Evolutionary conservation across 2,888 invertebrate species (phyloP), one percentile per base, ranked within the genome.

Genomic region (Ephialtes manifestator): DNA sequence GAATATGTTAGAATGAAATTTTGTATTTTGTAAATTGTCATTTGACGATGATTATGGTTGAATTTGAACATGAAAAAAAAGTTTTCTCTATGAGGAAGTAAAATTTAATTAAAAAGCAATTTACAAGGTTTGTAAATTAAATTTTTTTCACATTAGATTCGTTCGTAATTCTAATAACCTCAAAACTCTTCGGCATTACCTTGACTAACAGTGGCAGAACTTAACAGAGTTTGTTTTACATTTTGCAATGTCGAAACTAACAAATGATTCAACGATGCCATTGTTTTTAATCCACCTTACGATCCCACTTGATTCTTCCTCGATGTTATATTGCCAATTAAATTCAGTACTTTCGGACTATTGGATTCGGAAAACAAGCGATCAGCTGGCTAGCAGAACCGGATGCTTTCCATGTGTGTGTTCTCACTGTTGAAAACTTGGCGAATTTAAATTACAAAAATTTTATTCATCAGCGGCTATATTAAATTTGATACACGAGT

Each of bases 261-360:
- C n/a, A 83, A 48, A 43, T 83, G 71, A 24, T 68, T 80, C 7
- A 86, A 31, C 60, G 68, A 55, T 46, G 86, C 76, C 87, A 87
- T 87, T 58, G 8, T 86, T 53, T 18, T 20, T 63, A 39, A 46
- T 58, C 13, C 13, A 1, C n/a, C 60, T 28, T 13, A 31, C 74
- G 60, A 31, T 20, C 20, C 0, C 8, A 24, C 15, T n/a, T 31
- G 4, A 15, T 4, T 60, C 15, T n/a, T 28, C 46, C 11, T 13
- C 20, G 43, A 31, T 53, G 4, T 70, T n/a, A n/a, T 70, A 55
- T 55, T 43, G 15, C 8, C 43, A 55, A 39, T 72, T 15, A 15
- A n/a, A 18, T 4, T 35, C 60, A 13, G 55, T 13, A 58, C 13
- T 58, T 58, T 0, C 13, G 2, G 4, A 58, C 24, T 60, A 60